phyloP scores from a whole-genome alignment of 2,113 vertebrate genomes.

The Psittacus erithacus region DNA sequence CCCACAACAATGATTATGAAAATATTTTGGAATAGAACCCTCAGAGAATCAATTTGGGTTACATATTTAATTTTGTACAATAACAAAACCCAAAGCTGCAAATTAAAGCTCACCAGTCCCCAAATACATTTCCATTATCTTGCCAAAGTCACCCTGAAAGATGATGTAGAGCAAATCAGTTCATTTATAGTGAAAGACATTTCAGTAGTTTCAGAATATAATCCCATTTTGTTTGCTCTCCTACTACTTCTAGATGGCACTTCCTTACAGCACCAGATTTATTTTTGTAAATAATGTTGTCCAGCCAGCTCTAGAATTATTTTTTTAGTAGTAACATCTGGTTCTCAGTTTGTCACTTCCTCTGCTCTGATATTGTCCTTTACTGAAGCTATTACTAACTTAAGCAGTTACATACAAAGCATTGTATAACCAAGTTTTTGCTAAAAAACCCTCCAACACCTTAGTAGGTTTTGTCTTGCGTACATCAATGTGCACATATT shows the following conservation, averaged over 20 bases:
- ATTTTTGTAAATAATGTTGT: neutral
- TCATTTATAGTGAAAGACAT: neutral
- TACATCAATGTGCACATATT: neutral
- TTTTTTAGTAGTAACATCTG: neutral
- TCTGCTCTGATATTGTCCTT: neutral
- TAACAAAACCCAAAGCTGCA: constrained; percentile 40
- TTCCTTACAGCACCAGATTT: neutral
- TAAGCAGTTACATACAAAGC: neutral
- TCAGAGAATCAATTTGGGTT: constrained; percentile 41
- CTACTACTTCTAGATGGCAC: neutral
- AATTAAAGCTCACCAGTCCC: neutral
- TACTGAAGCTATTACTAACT: neutral
- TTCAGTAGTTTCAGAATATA: neutral
- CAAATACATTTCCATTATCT: neutral
- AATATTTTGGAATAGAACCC: constrained; percentile 46
- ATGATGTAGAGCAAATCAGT: neutral
- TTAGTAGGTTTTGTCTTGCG: neutral
- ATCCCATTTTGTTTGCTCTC: neutral
- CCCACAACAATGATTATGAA: constrained; percentile 48
- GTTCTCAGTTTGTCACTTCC: neutral
- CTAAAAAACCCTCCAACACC: accelerated
- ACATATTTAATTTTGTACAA: constrained; percentile 29
- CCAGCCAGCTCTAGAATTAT: neutral
- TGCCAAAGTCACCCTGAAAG: constrained; percentile 63
- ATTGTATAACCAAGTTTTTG: neutral